These are phyloP conservation scores for Sterrhoptilus dennistouni DNA, from an alignment of 2,113 vertebrate genomes.

Conservation along the genomic window DNA sequence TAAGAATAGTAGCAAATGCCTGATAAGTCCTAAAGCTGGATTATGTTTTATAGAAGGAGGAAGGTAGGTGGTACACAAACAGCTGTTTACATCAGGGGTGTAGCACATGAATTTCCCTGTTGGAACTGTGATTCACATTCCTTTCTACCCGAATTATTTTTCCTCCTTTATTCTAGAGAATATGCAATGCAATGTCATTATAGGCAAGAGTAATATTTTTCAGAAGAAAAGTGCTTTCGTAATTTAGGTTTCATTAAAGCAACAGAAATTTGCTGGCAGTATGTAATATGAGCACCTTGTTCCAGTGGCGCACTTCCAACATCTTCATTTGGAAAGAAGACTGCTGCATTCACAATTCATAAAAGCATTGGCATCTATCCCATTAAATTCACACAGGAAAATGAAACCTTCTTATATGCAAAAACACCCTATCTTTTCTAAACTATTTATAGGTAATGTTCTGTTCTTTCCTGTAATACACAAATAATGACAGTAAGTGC, in stretches of 20 bases:
- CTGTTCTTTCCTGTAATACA: background rate
- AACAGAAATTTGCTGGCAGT: constrained; percentile 60
- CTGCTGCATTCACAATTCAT: constrained; percentile 71
- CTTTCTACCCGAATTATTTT: background rate
- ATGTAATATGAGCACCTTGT: constrained; percentile 54
- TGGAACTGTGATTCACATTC: background rate
- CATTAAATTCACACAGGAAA: constrained; percentile 54
- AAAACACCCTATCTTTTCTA: constrained; percentile 19
- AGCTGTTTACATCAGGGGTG: background rate
- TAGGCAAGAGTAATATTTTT: constrained; percentile 22
- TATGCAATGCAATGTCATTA: constrained; percentile 5
- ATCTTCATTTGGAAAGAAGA: constrained; percentile 68
- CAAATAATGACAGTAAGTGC: background rate
- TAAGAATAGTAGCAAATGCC: background rate
- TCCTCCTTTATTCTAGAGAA: background rate
- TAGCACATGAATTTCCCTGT: background rate
- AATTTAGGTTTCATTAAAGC: constrained; percentile 67
- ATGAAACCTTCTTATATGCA: constrained; percentile 47
- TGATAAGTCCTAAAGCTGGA: background rate
- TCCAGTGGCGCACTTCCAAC: constrained; percentile 66
- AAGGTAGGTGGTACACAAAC: background rate
- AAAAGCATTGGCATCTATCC: constrained; percentile 65
- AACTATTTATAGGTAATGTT: constrained; percentile 27
- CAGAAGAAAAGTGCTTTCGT: constrained; percentile 52
- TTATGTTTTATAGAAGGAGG: background rate